Base-by-base conservation (phyloP, 2,797 vertebrate species). In the Chaunax sp. region DNA sequence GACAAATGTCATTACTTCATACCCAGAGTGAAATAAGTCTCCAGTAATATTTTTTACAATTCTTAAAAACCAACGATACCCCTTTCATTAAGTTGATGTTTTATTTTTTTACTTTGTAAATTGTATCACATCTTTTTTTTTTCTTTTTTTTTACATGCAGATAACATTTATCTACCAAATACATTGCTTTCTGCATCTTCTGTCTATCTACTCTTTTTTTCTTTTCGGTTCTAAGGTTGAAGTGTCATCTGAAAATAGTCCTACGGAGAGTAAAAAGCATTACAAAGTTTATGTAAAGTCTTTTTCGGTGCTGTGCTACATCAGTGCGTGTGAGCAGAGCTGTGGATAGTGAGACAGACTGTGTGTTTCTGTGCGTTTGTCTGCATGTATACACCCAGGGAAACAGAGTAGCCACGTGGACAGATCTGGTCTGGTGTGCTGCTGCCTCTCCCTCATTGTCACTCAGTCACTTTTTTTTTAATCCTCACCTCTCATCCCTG, bases 381-480 rank as follows among this genome's bases (percentile, higher is more conserved):
- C 8, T 7, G 9, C 12, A 11, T 11, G 7, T 43, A 37, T 47
- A 6, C 18, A 53, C 71, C 70, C 45, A 62, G 26, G 26, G 26
- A 77, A 58, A 33, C 69, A 56, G 53, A 22, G 51, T 61, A 72
- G 85, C 89, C 83, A 88, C 80, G 76, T 90, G 76, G 85, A 81
- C 88, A 83, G 58, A 73, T 75, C 68, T 73, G 65, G 66, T 66
- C 23, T 74, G 33, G 20, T 49, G 59, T 41, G 61, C 71, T 68
- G 49, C 55, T 65, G 57, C 63, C 49, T 72, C 43, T 57, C 58
- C 63, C 45, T 64, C 43, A 53, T 45, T 54, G 64, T 75, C 75
- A 66, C 30, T 78, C 69, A 49, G 33, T 51, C 26, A 55, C n/a
- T 51, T 76, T 64, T 75, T 66, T 70, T 66, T 44, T 37, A 10